Conservation (phyloP, 2,797 vertebrate genomes). For the Acipenser oxyrinchus region DNA sequence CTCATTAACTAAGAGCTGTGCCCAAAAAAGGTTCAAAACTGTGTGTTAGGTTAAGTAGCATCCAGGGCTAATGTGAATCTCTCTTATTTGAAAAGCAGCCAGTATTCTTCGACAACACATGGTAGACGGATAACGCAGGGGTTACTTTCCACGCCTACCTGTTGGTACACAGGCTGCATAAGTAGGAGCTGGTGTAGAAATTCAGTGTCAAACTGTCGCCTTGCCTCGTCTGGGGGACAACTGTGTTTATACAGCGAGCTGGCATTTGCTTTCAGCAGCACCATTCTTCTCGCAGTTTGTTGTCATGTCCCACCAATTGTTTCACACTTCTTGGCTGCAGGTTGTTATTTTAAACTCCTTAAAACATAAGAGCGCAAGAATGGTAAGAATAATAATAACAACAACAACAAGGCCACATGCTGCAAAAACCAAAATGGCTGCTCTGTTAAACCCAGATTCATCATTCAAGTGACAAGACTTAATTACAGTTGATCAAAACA, state of each 20-base stretch:
- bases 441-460: too few species aligned
- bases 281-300: slow-evolving; percentile 16
- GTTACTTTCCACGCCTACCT: slow-evolving; percentile 21
- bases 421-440: too few species aligned
- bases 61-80: too few species aligned
- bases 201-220: slow-evolving; percentile 28
- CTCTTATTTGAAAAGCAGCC: background rate
- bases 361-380: too few species aligned
- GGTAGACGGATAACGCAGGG: background rate
- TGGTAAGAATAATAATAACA: too few species aligned
- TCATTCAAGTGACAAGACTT: too few species aligned
- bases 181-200: slow-evolving; percentile 31
- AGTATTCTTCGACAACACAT: slow-evolving; percentile 3
- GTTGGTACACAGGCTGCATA: slow-evolving; percentile 27
- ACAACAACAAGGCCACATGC: too few species aligned
- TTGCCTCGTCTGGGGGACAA: slow-evolving; percentile 15
- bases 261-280: slow-evolving; percentile 12
- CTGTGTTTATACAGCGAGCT: slow-evolving; percentile 11
- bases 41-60: background rate
- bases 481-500: too few species aligned
- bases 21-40: background rate
- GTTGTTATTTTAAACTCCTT: slow-evolving; percentile 36
- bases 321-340: background rate
- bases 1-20: too few species aligned
- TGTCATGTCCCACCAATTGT: slow-evolving; percentile 14